phyloP scores from a whole-genome alignment of 2,797 vertebrate species.

The Acipenser ruthenus region DNA sequence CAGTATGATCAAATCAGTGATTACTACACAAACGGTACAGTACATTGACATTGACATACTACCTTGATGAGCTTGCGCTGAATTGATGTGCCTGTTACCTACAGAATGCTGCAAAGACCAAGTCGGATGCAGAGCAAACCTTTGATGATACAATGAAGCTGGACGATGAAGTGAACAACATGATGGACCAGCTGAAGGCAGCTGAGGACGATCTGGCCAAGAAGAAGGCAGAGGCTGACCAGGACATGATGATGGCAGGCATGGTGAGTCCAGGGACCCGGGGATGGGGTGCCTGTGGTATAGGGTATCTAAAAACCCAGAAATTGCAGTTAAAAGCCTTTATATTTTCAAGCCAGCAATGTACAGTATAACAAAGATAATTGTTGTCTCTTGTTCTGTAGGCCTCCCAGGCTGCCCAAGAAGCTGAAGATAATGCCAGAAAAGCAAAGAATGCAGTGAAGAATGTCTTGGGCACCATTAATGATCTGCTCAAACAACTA shows the following conservation, averaged over 20 bases:
- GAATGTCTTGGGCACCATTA: conserved; percentile 72
- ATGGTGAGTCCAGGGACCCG: conserved; percentile 58
- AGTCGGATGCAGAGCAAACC: conserved; percentile 74
- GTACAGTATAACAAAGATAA: too few relatives aligned
- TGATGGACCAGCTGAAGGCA: conserved; percentile 75
- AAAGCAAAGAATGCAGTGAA: conserved; percentile 86
- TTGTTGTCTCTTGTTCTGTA: conserved; percentile 28
- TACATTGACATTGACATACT: too few relatives aligned
- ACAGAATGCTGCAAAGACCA: conserved; percentile 79
- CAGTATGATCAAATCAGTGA: not conserved
- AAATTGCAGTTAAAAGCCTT: too few relatives aligned
- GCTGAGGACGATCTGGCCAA: conserved; percentile 73
- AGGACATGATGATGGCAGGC: conserved; percentile 89
- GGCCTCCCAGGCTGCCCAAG: conserved; percentile 84
- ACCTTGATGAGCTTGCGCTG: not conserved
- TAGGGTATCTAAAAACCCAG: too few relatives aligned
- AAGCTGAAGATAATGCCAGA: conserved; percentile 85
- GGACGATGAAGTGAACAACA: conserved; percentile 68
- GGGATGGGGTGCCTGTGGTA: too few relatives aligned
- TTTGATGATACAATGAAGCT: conserved; percentile 71
- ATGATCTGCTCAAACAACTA: conserved; percentile 72
- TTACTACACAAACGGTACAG: too few relatives aligned
- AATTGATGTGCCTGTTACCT: conserved; percentile 9
- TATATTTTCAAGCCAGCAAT: too few relatives aligned
- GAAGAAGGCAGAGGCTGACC: conserved; percentile 76